Evolutionary conservation across 2,113 vertebrate genomes (phyloP).

Genomic region (Dolichotis patagonum): DNA sequence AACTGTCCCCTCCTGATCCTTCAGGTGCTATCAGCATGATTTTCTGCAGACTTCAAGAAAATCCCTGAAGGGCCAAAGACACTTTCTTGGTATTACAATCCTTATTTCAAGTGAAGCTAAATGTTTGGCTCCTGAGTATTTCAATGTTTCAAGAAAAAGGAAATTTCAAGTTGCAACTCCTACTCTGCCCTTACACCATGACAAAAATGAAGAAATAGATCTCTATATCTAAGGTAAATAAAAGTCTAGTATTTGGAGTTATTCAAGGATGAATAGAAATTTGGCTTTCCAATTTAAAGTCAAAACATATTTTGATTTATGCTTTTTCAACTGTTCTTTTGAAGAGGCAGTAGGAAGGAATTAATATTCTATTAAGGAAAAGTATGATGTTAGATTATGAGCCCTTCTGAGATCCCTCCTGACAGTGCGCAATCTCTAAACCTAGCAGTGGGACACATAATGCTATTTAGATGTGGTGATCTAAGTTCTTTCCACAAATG

Average conservation of each 20-base stretch:
- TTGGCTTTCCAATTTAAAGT: constrained; percentile 41
- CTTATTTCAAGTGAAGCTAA: constrained; percentile 80
- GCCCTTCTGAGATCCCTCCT: neutral
- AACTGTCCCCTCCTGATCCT: constrained; percentile 87
- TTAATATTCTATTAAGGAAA: constrained; percentile 44
- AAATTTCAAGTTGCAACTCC: constrained; percentile 72
- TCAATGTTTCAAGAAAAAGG: constrained; percentile 81
- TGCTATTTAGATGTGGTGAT: neutral
- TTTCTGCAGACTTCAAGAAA: constrained; percentile 84
- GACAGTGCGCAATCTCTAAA: neutral
- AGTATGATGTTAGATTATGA: neutral
- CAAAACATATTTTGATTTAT: neutral
- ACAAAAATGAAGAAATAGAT: constrained; percentile 70
- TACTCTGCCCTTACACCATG: neutral
- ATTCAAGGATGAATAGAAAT: neutral
- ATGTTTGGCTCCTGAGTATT: constrained; percentile 77
- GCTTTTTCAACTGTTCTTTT: constrained; percentile 1
- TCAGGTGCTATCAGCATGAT: constrained; percentile 87
- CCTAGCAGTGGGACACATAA: neutral
- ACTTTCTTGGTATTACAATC: constrained; percentile 79
- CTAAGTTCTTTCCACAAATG: constrained; percentile 6
- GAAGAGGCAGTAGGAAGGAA: neutral
- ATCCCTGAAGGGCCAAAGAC: constrained; percentile 79
- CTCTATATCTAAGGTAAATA: constrained; percentile 63
- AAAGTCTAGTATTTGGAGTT: constrained; percentile 44